These are phyloP conservation scores for Fulmarus glacialis DNA, from an alignment of 2,113 vertebrate species.

Conservation along the genomic window DNA sequence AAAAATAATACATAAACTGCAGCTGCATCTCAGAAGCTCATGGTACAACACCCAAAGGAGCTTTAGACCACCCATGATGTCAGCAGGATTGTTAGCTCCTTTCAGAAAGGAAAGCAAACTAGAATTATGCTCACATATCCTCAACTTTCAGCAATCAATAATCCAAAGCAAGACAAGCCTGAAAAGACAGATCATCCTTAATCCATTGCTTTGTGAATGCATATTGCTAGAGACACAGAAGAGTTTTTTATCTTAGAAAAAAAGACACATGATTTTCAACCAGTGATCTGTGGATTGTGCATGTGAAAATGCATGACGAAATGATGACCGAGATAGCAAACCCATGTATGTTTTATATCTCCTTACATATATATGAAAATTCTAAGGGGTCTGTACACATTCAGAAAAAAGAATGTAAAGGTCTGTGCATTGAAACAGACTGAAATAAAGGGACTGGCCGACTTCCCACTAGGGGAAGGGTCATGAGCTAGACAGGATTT, in stretches of 20 bases:
- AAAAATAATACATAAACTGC: neutral
- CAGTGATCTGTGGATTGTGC: neutral
- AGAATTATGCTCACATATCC: neutral
- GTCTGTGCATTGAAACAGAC: neutral
- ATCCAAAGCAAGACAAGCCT: neutral
- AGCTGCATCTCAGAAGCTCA: neutral
- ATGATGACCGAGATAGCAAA: neutral
- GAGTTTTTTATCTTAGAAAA: neutral
- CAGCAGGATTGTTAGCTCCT: neutral
- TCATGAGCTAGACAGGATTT: neutral
- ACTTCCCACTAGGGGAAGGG: neutral
- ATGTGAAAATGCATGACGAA: neutral
- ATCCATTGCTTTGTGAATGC: neutral
- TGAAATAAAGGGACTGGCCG: neutral
- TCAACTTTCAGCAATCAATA: neutral
- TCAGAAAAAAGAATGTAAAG: neutral
- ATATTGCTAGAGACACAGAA: neutral
- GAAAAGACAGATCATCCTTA: neutral
- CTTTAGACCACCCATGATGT: neutral
- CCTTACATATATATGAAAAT: neutral
- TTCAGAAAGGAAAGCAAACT: neutral
- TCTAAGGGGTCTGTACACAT: neutral
- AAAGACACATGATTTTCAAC: neutral
- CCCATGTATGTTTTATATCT: neutral
- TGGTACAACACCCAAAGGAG: neutral